phyloP scores from a whole-genome alignment of 2,113 vertebrate genomes.

The Brachypodius melanocephalos region DNA sequence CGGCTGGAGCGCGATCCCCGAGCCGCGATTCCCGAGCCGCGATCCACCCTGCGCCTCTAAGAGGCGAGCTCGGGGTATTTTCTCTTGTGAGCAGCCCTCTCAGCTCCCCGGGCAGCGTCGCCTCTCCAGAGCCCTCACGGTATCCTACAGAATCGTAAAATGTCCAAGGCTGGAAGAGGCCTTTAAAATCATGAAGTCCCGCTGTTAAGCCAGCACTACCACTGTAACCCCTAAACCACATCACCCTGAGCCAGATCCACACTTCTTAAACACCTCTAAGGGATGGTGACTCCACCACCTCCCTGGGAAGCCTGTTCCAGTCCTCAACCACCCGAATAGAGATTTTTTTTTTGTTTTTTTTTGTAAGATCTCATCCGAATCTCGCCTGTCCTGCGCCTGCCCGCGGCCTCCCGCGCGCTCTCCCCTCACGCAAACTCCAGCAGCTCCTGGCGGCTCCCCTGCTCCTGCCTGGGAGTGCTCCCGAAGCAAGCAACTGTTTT shows the following conservation, averaged over 20 bases:
- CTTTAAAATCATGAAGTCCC: not conserved
- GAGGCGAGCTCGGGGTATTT: accelerated
- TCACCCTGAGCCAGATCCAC: not conserved
- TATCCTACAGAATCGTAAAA: not conserved
- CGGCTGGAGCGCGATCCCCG: too few species aligned
- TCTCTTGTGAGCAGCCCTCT: not conserved
- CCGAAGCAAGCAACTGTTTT: not conserved
- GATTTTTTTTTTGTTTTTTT: too few species aligned
- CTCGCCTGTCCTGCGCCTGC: not conserved
- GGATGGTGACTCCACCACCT: not conserved
- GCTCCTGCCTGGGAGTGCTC: not conserved
- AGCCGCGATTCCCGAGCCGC: not conserved
- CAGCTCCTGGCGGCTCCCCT: not conserved
- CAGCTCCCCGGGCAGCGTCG: too few species aligned
- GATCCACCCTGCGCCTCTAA: too few species aligned
- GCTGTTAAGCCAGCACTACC: not conserved
- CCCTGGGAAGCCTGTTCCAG: not conserved
- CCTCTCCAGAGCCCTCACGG: not conserved
- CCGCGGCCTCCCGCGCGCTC: too few species aligned
- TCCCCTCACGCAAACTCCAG: not conserved
- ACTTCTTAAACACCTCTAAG: not conserved
- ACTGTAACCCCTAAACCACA: not conserved
- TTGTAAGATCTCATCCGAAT: too few species aligned
- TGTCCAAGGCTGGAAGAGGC: not conserved
- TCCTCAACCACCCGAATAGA: not conserved